These are phyloP conservation scores for Parasteatoda tepidariorum DNA, from an alignment of 1,140 invertebrate genomes.

Conservation along the genomic window DNA sequence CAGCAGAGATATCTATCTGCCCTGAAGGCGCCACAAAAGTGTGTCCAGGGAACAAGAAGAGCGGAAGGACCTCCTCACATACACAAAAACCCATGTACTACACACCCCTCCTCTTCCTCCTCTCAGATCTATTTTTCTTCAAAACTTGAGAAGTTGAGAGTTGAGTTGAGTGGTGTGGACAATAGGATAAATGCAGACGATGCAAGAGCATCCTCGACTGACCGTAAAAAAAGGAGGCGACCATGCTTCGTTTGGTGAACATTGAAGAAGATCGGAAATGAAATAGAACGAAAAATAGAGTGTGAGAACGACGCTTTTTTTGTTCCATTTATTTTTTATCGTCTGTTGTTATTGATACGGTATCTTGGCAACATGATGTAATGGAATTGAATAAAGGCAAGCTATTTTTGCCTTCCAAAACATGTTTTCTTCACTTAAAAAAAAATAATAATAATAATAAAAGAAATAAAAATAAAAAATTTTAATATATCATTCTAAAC, in stretches of 20 bases:
- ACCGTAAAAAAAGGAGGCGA: constrained; percentile 18
- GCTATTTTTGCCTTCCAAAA: too few species aligned
- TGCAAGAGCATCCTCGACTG: constrained; percentile 38
- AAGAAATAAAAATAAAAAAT: too few species aligned
- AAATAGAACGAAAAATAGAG: not conserved
- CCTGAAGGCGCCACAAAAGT: constrained; percentile 32
- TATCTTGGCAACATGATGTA: too few species aligned
- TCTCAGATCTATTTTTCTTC: too few species aligned
- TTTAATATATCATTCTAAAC: too few species aligned
- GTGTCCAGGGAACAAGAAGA: constrained; percentile 20
- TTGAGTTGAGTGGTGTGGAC: constrained; percentile 8
- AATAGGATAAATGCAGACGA: constrained; percentile 43
- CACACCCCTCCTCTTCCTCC: too few species aligned
- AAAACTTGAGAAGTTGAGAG: not conserved
- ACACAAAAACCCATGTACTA: too few species aligned
- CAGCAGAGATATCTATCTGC: not conserved
- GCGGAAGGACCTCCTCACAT: not conserved
- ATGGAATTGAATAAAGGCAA: too few species aligned
- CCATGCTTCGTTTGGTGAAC: constrained; percentile 46
- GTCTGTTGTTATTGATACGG: too few species aligned
- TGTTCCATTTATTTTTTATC: too few species aligned
- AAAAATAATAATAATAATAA: too few species aligned
- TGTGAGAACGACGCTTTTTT: not conserved
- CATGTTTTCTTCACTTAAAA: too few species aligned
- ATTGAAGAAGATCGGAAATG: not conserved